Evolutionary conservation across 2,113 vertebrate genomes (phyloP).

Genomic region (Chaenocephalus aceratus): DNA sequence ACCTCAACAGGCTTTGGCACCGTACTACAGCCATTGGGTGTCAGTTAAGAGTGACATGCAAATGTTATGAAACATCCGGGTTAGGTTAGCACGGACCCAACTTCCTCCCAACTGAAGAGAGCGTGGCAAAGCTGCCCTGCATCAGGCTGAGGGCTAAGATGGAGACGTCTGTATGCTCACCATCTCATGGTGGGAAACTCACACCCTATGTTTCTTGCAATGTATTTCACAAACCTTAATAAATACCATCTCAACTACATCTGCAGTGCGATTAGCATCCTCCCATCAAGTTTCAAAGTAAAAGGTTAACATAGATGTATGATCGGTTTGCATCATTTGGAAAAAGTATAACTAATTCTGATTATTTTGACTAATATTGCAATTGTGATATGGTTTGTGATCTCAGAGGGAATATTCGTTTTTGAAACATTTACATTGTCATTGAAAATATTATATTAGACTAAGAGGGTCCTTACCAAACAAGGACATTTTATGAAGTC

Average conservation of each 20-base stretch:
- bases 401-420: too few species aligned
- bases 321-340: too few species aligned
- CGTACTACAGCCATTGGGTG: neutral
- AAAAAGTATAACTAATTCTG: too few species aligned
- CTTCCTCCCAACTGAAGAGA: conserved; percentile 57
- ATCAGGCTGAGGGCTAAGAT: neutral
- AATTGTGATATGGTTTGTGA: too few species aligned
- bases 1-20: neutral
- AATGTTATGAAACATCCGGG: conserved; percentile 66
- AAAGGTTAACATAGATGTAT: too few species aligned
- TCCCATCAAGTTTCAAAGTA: too few species aligned
- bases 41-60: conserved; percentile 45
- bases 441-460: too few species aligned
- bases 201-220: neutral
- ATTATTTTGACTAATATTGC: too few species aligned
- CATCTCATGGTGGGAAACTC: neutral
- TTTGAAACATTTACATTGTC: too few species aligned
- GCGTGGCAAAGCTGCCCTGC: neutral
- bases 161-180: neutral
- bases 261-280: too few species aligned
- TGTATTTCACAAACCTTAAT: neutral
- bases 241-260: neutral
- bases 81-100: conserved; percentile 35
- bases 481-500: too few species aligned
- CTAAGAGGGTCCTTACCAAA: too few species aligned